Conservation (phyloP, 2,113 vertebrate species). For the Misgurnus mizolepis region DNA sequence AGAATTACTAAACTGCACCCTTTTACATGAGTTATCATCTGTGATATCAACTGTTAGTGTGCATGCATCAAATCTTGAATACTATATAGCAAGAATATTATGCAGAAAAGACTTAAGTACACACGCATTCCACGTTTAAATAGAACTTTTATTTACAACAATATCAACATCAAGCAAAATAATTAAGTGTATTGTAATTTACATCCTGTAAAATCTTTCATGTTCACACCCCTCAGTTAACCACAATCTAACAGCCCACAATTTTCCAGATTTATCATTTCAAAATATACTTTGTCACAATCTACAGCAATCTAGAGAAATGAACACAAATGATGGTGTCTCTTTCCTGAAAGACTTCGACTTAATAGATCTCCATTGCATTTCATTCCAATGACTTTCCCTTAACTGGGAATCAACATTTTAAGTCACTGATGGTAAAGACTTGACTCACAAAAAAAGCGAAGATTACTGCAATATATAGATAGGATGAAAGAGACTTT, state of each 20-base stretch:
- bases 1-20: too few relatives aligned
- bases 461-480: slow-evolving; percentile 11
- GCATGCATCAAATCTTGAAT: too few relatives aligned
- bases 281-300: slow-evolving; percentile 65
- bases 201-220: slow-evolving; percentile 77
- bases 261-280: slow-evolving; percentile 53
- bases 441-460: slow-evolving; percentile 1
- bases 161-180: slow-evolving; percentile 87
- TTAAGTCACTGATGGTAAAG: slow-evolving; percentile 36
- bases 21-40: too few relatives aligned
- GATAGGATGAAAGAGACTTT: slow-evolving; percentile 3
- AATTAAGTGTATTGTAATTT: slow-evolving; percentile 81
- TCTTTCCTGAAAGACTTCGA: slow-evolving; percentile 62
- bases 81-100: too few relatives aligned
- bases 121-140: slow-evolving; percentile 79
- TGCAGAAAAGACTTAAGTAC: background rate
- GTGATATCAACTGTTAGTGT: too few relatives aligned
- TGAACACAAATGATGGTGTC: slow-evolving; percentile 58
- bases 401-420: slow-evolving; percentile 25
- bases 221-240: slow-evolving; percentile 31
- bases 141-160: slow-evolving; percentile 99
- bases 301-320: slow-evolving; percentile 63
- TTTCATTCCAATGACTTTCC: slow-evolving; percentile 60
- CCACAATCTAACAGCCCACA: slow-evolving; percentile 46
- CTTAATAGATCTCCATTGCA: slow-evolving; percentile 64